Evolutionary conservation across 2,113 vertebrate genomes (phyloP), one percentile per base, ranked within the genome.

Genomic region (Galeopterus variegatus): DNA sequence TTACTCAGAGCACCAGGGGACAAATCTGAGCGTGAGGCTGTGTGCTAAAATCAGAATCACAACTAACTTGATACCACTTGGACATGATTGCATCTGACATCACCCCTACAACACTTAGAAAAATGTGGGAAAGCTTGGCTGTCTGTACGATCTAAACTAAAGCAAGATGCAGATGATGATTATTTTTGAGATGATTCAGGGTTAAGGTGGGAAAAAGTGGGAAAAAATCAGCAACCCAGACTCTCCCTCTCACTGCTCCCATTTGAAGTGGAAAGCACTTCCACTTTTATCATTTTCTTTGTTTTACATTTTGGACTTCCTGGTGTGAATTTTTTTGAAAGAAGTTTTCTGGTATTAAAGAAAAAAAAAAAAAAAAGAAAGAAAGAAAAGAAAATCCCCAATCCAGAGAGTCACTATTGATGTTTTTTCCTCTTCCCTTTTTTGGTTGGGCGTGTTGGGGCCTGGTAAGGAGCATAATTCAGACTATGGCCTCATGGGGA

Each of bases 291-390:
- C 28, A 23, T 86, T 31, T 64, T 81, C 23, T 92, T 93, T 83
- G 18, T 75, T 87, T 95, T 86, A 50, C 14, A 24, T 62, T 92
- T 86, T 62, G 33, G 19, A 79, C 58, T 48, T 87, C 52, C 50
- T 92, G 36, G 28, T 86, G 8, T 62, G 76, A 8, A 88, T 92
- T 95, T 56, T 93, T 90, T 79, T 82, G 64, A 95, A 94, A 83
- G 73, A 36, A 36, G 36, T 0, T 2, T 89, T 83, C 72, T 92
- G 75, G 14, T 86, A 9, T 48, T 70, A 77, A n/a, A 41, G 82
- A 56, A 94, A 79, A 81, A 93, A 11, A 82, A 69, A 26, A 36
- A 50, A 31, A n/a, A 41, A 85, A 56, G 93, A 79, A 81, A 50
- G 36, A 45, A 65, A 50, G 36, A 65, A 4, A 41, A 3, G 33